Base-by-base conservation (phyloP, 2,797 vertebrate species). In the Hydrocynus forskahlii region DNA sequence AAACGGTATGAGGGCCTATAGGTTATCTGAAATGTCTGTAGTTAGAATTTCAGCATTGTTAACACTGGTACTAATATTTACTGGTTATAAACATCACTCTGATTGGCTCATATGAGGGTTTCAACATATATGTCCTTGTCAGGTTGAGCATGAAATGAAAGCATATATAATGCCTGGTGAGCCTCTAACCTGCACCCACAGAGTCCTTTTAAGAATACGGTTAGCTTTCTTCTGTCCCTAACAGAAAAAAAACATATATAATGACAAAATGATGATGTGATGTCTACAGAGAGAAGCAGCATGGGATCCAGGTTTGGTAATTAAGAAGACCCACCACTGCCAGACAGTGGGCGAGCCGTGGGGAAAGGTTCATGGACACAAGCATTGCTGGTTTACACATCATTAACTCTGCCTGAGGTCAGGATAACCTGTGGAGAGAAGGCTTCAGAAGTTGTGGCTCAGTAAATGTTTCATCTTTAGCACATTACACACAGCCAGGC, bases 371-470 rank as follows among this genome's bases (percentile, higher is more conserved):
- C 50, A 57, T n/a, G 70, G 59, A 63, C 78, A 78, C 78, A 80
- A 83, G 68, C 64, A 79, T 57, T 57, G 79, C 40, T 64, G 54
- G 60, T 83, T 81, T 78, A 86, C 76, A 79, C 82, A 83, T 86
- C 79, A 79, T 83, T 86, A 81, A 76, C 72, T 79, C 38, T 8
- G 67, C 35, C 72, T 81, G 75, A 81, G 69, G 52, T 76, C 70
- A 72, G 60, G 60, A 64, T 67, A 63, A 59, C 76, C 60, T 55
- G 63, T 21, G 45, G 76, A 79, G 57, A 83, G 57, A 25, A 21
- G 21, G 21, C 52, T 75, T 80, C 17, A 75, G 19, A 67, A 43
- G 19, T 74, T 67, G 62, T 57, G 38, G 52, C 17, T 52, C 52
- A 75, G 54, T 75, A 60, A 75, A 75, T 62, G 25, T 75, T 60